Evolutionary conservation across 2,888 invertebrate species (phyloP), one percentile per base, ranked within the genome.

Genomic region (Stenchaetothrips biformis): DNA sequence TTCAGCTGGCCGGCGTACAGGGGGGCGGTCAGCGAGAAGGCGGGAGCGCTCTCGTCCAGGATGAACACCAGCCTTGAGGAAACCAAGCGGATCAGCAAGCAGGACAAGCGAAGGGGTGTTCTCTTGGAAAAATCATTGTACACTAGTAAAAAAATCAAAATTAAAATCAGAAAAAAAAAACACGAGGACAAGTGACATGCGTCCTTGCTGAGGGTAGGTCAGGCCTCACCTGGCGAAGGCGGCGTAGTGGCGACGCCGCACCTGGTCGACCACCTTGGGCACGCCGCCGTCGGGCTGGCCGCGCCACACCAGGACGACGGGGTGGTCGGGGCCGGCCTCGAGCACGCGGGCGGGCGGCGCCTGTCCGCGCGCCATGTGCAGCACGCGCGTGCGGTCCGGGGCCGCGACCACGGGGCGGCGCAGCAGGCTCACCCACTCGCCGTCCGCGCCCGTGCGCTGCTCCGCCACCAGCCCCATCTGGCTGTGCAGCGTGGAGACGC

Each of bases 401-500:
- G 25, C 21, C 67, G 11, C 25, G 18, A 16, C 18, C 21, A 25
- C 4, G 21, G 25, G 21, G 67, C 67, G 67, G 21, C 59, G 16
- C 59, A 74, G 21, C 67, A 74, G 67, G 67, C 25, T 74, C 9
- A 74, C 21, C 67, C 67, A 74, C 59, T 13, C 67, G 25, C 67
- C 67, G 67, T n/a, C 67, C 21, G 1, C 25, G 67, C 1, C 59
- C 59, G 18, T 13, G 59, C 18, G n/a, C 67, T 74, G 67, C 21
- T 74, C 67, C 21, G 67, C 67, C 67, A 74, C 21, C 67, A 74
- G 37, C 37, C 37, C 67, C 21, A 25, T 25, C 25, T 25, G 21
- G 25, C 25, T 8, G 67, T 21, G 21, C 2, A 11, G 21, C 25
- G 21, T 25, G 21, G 7, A 11, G 25, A 74, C 21, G 67, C 67